Percentiles rank a stretch among this genome's conserved stretches.
phyloP scores from a whole-genome alignment of 1,140 invertebrate species.

The Antheraea mylitta region DNA sequence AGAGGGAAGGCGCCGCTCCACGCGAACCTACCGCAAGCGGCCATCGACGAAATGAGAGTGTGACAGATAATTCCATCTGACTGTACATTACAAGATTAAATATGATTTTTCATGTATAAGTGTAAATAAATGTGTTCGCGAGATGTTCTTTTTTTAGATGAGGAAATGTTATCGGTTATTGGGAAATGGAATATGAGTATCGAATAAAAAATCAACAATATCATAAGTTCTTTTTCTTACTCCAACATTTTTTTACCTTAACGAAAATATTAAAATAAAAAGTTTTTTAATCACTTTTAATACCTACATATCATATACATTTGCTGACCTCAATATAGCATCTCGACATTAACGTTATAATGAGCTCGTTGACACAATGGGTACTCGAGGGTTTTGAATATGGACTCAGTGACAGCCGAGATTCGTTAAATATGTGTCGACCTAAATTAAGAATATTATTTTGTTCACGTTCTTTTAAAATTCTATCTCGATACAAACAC shows the following conservation, averaged over 20 bases:
- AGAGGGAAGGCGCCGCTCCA: slow-evolving; percentile 57
- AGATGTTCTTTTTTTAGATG: slow-evolving; percentile 10
- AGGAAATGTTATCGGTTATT: slow-evolving; percentile 14
- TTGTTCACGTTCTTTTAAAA: too few relatives aligned
- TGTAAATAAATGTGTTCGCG: slow-evolving; percentile 11
- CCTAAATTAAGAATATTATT: too few relatives aligned
- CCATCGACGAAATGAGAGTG: slow-evolving; percentile 91
- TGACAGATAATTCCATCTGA: slow-evolving; percentile 80
- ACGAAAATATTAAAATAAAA: neutral
- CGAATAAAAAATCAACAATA: slow-evolving; percentile 43
- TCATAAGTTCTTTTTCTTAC: slow-evolving; percentile 24
- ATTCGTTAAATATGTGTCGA: too few relatives aligned
- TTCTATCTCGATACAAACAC: too few relatives aligned
- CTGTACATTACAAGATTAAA: slow-evolving; percentile 42
- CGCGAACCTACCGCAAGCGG: slow-evolving; percentile 83
- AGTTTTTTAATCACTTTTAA: neutral
- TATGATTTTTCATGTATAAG: slow-evolving; percentile 24
- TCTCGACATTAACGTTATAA: too few relatives aligned
- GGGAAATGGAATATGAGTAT: slow-evolving; percentile 55
- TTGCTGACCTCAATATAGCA: too few relatives aligned
- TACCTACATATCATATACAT: too few relatives aligned
- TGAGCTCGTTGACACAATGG: too few relatives aligned
- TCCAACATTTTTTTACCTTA: neutral
- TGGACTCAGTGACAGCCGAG: too few relatives aligned
- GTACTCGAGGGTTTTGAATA: too few relatives aligned